These are phyloP conservation scores for Drosophila orena DNA, from an alignment of 1,140 invertebrate species.

Conservation along the genomic window DNA sequence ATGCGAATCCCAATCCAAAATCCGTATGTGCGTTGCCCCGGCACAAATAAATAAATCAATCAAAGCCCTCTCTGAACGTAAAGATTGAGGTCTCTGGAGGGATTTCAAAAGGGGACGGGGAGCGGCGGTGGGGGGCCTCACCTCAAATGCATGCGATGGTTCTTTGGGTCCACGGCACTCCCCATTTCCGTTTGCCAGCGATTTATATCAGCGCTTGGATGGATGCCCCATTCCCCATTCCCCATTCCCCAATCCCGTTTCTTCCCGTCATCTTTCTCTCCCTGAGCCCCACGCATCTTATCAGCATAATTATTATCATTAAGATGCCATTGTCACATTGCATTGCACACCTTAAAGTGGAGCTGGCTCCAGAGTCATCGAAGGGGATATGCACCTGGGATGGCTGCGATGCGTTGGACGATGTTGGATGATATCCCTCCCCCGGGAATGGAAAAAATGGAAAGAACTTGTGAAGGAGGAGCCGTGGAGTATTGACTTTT, in stretches of 20 bases:
- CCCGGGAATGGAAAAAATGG: not conserved
- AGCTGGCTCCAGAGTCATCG: constrained; percentile 22
- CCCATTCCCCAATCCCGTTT: not conserved
- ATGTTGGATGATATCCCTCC: constrained; percentile 1
- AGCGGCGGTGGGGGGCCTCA: constrained; percentile 29
- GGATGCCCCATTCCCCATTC: constrained; percentile 15
- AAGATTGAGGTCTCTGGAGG: constrained; percentile 10
- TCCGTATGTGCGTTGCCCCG: constrained; percentile 61
- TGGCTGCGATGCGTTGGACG: constrained; percentile 25
- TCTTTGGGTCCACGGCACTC: constrained; percentile 63
- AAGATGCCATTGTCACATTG: constrained; percentile 75
- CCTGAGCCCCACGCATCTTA: constrained; percentile 47
- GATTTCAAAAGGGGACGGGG: constrained; percentile 2
- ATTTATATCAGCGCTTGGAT: constrained; percentile 71
- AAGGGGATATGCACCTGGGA: constrained; percentile 7
- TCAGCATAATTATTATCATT: constrained; percentile 76
- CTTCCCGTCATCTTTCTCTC: not conserved
- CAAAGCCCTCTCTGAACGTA: constrained; percentile 23
- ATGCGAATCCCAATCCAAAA: constrained; percentile 49
- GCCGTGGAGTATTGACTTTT: constrained; percentile 4
- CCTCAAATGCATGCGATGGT: constrained; percentile 57
- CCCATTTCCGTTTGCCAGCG: constrained; percentile 77
- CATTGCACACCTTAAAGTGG: constrained; percentile 61
- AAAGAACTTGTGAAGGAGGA: not conserved
- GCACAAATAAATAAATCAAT: constrained; percentile 82